These are phyloP conservation scores for Delia radicum DNA, from an alignment of 1,140 invertebrate genomes.

Conservation along the genomic window DNA sequence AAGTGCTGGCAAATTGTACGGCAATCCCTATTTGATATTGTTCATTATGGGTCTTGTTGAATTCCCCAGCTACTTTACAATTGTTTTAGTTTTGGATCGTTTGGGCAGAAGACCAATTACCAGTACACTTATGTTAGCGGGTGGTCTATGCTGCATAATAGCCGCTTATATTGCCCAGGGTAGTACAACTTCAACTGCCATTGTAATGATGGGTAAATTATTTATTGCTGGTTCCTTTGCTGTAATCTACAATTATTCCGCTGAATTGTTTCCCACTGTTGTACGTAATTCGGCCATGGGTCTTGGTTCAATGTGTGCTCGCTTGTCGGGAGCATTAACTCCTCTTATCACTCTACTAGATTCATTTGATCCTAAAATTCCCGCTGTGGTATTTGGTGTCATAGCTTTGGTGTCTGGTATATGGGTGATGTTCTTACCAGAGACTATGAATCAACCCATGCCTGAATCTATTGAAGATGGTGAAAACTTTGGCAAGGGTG, in stretches of 20 bases:
- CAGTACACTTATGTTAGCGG: constrained; percentile 71
- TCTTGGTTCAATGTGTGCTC: constrained; percentile 81
- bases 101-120: constrained; percentile 71
- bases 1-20: constrained; percentile 72
- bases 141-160: constrained; percentile 69
- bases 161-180: constrained; percentile 66
- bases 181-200: constrained; percentile 57
- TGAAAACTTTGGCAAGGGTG: constrained; percentile 75
- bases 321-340: constrained; percentile 79
- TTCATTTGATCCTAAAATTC: constrained; percentile 72
- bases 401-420: constrained; percentile 73
- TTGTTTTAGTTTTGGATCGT: constrained; percentile 70
- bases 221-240: constrained; percentile 84
- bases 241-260: constrained; percentile 87
- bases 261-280: constrained; percentile 86
- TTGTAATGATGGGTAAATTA: constrained; percentile 76
- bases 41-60: constrained; percentile 81
- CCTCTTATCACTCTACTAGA: constrained; percentile 78
- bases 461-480: constrained; percentile 77
- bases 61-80: constrained; percentile 75
- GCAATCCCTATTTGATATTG: constrained; percentile 81
- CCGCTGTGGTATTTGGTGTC: constrained; percentile 71
- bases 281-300: constrained; percentile 85
- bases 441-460: constrained; percentile 78
- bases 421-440: constrained; percentile 72